These are phyloP conservation scores for Epinotia nisella DNA, from an alignment of 2,888 invertebrate species.

Conservation along the genomic window DNA sequence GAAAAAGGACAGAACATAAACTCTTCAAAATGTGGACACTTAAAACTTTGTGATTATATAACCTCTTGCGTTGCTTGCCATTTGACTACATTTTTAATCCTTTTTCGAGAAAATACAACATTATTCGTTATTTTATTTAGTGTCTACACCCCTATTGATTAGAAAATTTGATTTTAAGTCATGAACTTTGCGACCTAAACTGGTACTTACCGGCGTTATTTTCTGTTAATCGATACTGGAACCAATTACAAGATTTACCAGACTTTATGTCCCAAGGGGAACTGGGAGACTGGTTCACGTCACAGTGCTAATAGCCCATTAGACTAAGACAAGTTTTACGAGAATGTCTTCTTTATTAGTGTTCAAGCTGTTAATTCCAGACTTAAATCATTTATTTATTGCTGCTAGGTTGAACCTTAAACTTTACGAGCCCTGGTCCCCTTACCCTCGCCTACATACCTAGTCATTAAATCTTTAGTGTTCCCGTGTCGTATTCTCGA, in stretches of 20 bases:
- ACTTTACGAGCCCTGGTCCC: slow-evolving; percentile 22
- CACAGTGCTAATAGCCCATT: slow-evolving; percentile 16
- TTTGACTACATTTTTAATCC: no score
- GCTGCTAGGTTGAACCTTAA: slow-evolving; percentile 8
- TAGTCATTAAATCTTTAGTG: slow-evolving; percentile 32
- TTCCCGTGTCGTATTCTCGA: background rate
- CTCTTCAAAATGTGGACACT: no score
- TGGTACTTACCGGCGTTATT: background rate
- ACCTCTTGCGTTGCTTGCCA: no score
- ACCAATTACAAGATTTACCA: background rate
- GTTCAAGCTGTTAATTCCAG: slow-evolving; percentile 31
- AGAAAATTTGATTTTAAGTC: background rate
- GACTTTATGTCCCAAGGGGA: background rate
- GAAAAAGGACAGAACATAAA: no score
- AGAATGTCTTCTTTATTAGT: slow-evolving; percentile 28
- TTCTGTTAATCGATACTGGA: background rate
- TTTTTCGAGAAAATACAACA: no score
- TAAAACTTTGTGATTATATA: no score
- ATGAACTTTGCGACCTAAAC: background rate
- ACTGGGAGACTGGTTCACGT: background rate
- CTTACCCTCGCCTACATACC: slow-evolving; percentile 15
- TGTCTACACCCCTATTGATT: no score
- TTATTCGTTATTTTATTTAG: no score
- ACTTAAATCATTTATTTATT: slow-evolving; percentile 35
- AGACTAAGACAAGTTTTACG: slow-evolving; percentile 25